Base-by-base conservation (phyloP, 2,888 invertebrate genomes). In the Cheilosia vernalis region DNA sequence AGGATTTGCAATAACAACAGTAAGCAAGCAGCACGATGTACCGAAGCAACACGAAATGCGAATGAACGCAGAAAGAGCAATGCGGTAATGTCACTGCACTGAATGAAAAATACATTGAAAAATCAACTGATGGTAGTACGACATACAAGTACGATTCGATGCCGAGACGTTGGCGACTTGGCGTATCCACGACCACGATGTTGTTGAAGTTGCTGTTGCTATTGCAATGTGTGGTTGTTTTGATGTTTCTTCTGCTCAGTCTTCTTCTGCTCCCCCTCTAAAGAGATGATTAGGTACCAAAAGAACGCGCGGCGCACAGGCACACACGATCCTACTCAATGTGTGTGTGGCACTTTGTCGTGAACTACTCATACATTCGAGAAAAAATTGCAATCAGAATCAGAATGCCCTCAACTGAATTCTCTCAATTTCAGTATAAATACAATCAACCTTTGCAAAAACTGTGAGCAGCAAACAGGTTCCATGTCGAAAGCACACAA, bases 51-150 rank as follows among this genome's bases (percentile, higher is more conserved):
- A 55, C 74, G 66, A 66, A 80, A 61, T 61, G 44, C 55, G 73
- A 67, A 80, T 67, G 61, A 80, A 74, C 61, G 42, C 53, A 56
- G 37, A 37, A 70, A 76, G 44, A 70, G 63, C 51, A 76, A 63
- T 69, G 51, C 42, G 56, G 49, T 64, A 76, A 76, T 70, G 64
- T 82, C 70, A 76, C 76, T 53, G 81, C 56, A 60, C 76, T 44
- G 58, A 70, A 44, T 49, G 58, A 67, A 67, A 61, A 53, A 67
- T 67, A 74, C 67, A 80, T 80, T 56, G 40, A 67, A 80, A 74
- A 30, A 21, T 30, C 30, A 37, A 56, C 74, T 19, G 47, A 6
- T 19, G 19, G 47, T 17, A 47, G 17, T 44, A 44, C 42, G n/a
- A 53, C 6, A 33, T 47, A 60, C 60, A 40, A 69, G 33, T 76